Conservation (phyloP, 2,888 invertebrate species). For the Drosophila neonasuta region DNA sequence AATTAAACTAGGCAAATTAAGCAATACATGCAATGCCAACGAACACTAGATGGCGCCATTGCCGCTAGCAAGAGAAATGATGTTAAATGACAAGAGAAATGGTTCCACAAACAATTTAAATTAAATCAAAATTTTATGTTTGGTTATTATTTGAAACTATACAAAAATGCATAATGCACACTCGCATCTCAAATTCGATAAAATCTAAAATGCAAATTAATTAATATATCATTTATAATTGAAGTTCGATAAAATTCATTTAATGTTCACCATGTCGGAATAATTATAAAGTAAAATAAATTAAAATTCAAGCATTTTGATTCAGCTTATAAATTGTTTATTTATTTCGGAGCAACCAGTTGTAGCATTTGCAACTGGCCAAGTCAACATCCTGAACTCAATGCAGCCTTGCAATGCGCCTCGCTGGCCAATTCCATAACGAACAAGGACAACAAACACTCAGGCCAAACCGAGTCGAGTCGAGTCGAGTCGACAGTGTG, state of each 20-base stretch:
- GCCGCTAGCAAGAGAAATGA: neutral
- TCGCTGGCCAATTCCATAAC: slow-evolving; percentile 50
- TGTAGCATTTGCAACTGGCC: slow-evolving; percentile 5
- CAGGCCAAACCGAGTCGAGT: slow-evolving; percentile 21
- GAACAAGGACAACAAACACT: slow-evolving; percentile 15
- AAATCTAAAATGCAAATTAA: too few species aligned
- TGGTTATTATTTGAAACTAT: too few species aligned
- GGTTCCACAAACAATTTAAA: too few species aligned
- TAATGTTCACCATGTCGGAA: too few species aligned
- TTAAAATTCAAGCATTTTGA: neutral
- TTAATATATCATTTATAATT: too few species aligned
- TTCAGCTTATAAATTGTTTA: neutral
- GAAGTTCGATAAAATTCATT: too few species aligned
- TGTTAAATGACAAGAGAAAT: too few species aligned
- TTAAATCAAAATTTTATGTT: too few species aligned
- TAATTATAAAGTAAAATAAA: neutral
- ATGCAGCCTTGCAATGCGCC: slow-evolving; percentile 34
- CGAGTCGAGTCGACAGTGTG: slow-evolving; percentile 41
- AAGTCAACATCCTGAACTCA: slow-evolving; percentile 30
- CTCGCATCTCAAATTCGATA: too few species aligned
- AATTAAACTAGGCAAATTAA: neutral
- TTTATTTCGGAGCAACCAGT: neutral
- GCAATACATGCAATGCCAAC: too few species aligned
- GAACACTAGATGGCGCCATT: neutral
- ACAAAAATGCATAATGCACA: too few species aligned